Evolutionary conservation across 2,888 invertebrate genomes (phyloP).

Genomic region (Synergus umbraculus): DNA sequence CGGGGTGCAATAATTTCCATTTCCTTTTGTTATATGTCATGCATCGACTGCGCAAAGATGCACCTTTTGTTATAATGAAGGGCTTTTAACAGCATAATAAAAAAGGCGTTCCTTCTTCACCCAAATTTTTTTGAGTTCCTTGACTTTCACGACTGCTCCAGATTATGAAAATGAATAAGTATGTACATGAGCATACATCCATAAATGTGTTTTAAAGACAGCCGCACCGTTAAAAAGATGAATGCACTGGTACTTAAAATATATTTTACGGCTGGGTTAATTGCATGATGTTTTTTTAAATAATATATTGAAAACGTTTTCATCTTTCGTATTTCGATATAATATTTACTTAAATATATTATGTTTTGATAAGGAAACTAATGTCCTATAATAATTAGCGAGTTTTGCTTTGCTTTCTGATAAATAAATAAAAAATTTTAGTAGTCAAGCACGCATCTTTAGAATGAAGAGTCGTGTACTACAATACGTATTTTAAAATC

Average conservation of each 20-base stretch:
- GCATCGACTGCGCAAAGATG: slow-evolving; percentile 9
- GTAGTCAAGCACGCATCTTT: too few relatives aligned
- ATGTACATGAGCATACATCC: slow-evolving; percentile 15
- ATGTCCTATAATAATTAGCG: too few relatives aligned
- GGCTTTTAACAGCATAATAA: slow-evolving; percentile 35
- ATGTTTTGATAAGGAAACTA: too few relatives aligned
- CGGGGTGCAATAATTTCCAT: neutral
- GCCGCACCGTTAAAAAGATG: neutral
- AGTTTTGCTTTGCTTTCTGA: too few relatives aligned
- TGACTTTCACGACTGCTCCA: slow-evolving; percentile 30
- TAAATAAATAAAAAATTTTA: too few relatives aligned
- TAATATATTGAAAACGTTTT: too few relatives aligned
- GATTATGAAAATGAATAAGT: neutral
- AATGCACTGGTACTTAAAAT: neutral
- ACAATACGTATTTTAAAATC: too few relatives aligned
- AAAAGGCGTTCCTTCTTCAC: slow-evolving; percentile 10
- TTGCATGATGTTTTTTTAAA: neutral
- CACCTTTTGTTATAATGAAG: slow-evolving; percentile 7
- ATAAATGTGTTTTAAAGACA: neutral
- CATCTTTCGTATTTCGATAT: too few relatives aligned
- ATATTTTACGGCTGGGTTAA: neutral
- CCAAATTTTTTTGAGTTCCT: slow-evolving; percentile 24
- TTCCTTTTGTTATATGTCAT: slow-evolving; percentile 1
- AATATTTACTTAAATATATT: too few relatives aligned
- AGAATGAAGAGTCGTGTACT: too few relatives aligned